Base-by-base conservation (phyloP, 2,113 vertebrate genomes). In the Menidia beryllina region DNA sequence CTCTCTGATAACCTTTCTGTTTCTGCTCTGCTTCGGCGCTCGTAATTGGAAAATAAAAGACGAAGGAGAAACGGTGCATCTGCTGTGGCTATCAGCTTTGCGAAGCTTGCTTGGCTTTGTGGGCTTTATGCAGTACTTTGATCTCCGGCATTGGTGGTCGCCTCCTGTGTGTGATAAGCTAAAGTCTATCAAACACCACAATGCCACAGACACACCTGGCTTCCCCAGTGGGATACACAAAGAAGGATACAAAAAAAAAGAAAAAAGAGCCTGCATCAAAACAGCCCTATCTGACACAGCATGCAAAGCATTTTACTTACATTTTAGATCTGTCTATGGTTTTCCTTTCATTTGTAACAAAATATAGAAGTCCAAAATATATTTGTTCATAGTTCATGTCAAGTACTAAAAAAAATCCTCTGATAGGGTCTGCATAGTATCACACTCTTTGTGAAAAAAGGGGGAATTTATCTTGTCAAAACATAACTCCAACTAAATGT, bases 161-260 rank as follows among this genome's bases (percentile, higher is more conserved):
- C 76, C 72, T 85, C 81, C 71, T 79, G 55, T 11, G 21, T 65
- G 39, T 21, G 76, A 91, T 91, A 89, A 90, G 86, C 80, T 78
- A 76, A 85, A 91, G 70, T 83, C 86, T 72, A 86, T 89, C 85
- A 91, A 86, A 90, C 79, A 39, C 50, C 53, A 61, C 61, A 73
- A 77, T 75, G 57, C 43, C 64, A 77, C 78, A 85, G 82, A 89
- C 73, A 67, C 66, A 78, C 57, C 72, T 64, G 27, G 11, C 13
- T 11, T 10, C 30, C 76, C 75, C 58, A 77, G 64, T 73, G 69
- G 63, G 60, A 60, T 72, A 41, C 70, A 43, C 47, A 34, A 34
- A 34, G 30, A 34, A 34, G 7, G n/a, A n/a, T n/a, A n/a, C n/a
- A n/a, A n/a, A n/a, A 34, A 34, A 34, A 10, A 34, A 34, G 7